Conservation (phyloP, 2,113 vertebrate genomes). For the Chamaetylas fuelleborni region DNA sequence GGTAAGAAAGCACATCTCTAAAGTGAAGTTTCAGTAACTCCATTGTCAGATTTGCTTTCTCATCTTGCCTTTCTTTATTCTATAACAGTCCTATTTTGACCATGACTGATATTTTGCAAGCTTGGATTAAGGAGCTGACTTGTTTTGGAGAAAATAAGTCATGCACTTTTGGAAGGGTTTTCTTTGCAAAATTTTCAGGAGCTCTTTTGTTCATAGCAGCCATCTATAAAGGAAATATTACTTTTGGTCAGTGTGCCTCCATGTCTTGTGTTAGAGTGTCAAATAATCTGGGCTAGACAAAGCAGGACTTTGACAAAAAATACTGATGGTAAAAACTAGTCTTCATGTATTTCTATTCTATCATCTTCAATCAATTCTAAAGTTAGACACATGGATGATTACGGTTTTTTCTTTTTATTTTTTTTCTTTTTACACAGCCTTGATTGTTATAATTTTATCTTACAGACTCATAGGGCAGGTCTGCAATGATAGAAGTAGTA, state of each 20-base stretch:
- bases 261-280: background rate
- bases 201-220: background rate
- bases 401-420: fast-evolving
- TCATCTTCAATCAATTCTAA: background rate
- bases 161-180: background rate
- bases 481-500: background rate
- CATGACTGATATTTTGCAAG: background rate
- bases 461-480: background rate
- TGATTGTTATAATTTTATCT: background rate
- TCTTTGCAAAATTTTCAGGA: background rate
- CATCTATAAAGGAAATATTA: background rate
- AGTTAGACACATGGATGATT: background rate
- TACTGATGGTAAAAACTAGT: background rate
- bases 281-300: background rate
- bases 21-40: background rate
- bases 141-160: background rate
- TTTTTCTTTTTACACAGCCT: background rate
- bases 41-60: background rate
- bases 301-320: background rate
- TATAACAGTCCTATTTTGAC: background rate
- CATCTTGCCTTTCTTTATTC: background rate
- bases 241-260: background rate
- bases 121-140: background rate
- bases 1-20: background rate
- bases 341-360: background rate